Conservation (phyloP, 2,888 invertebrate genomes). For the Pandemis heparana region DNA sequence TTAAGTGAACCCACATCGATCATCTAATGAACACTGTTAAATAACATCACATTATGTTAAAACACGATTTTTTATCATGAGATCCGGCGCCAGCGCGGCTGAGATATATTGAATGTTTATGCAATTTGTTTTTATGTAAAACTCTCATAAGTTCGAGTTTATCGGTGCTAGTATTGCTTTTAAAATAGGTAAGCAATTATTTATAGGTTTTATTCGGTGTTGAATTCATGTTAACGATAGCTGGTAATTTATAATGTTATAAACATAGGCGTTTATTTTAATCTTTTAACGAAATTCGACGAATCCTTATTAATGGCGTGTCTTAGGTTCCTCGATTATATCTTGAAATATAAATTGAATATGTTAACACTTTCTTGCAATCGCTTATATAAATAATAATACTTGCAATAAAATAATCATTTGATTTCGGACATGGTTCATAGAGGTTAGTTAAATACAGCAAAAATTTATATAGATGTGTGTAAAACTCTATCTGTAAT, state of each 20-base stretch:
- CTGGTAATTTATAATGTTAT: conserved; percentile 31
- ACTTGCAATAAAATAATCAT: too few species aligned
- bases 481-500: too few species aligned
- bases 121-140: conserved; percentile 46
- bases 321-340: conserved; percentile 30
- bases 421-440: too few species aligned
- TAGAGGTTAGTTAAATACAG: too few species aligned
- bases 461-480: too few species aligned
- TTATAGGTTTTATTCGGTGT: conserved; percentile 38
- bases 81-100: conserved; percentile 54
- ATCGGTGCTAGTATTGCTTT: conserved; percentile 28
- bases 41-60: conserved; percentile 63
- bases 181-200: conserved; percentile 34
- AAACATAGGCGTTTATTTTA: conserved; percentile 24
- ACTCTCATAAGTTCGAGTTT: conserved; percentile 29
- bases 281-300: conserved; percentile 29
- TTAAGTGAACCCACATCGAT: conserved; percentile 52
- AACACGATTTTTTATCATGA: conserved; percentile 62
- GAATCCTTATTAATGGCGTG: conserved; percentile 28
- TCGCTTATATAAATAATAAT: background rate
- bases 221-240: conserved; percentile 41
- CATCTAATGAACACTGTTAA: conserved; percentile 60
- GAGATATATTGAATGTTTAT: conserved; percentile 57
- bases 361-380: conserved; percentile 35
- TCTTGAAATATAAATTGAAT: conserved; percentile 36